phyloP scores from a whole-genome alignment of 2,888 invertebrate species.

The Platycnemis pennipes region DNA sequence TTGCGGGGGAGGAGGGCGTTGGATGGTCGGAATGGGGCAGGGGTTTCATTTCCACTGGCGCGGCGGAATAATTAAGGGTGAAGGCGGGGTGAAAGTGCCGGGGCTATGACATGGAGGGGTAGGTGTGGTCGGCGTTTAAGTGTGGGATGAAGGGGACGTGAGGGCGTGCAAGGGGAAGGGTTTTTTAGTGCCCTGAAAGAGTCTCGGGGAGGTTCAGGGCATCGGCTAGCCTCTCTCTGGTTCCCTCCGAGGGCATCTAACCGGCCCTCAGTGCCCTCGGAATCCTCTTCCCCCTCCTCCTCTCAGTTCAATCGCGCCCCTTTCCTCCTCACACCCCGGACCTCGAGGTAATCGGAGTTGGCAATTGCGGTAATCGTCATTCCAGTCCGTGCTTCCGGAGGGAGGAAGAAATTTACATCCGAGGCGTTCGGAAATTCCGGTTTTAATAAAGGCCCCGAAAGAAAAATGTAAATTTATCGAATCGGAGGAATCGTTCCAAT shows the following conservation, averaged over 20 bases:
- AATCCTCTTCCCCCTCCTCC: background rate
- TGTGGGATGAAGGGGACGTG: background rate
- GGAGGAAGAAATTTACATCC: background rate
- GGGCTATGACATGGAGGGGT: background rate
- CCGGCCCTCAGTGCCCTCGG: background rate
- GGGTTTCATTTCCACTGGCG: constrained; percentile 63
- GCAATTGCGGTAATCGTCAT: constrained; percentile 15
- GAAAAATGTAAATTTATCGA: background rate
- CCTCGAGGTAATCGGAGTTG: constrained; percentile 10
- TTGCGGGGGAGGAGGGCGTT: background rate
- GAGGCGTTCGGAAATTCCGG: constrained; percentile 16
- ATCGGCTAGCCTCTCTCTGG: constrained; percentile 16
- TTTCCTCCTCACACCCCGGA: background rate
- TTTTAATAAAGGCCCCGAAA: background rate
- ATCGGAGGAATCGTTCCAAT: background rate
- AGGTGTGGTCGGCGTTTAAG: background rate
- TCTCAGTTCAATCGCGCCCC: background rate
- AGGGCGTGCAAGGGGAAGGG: background rate
- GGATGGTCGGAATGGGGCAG: constrained; percentile 34
- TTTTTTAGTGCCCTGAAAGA: constrained; percentile 19
- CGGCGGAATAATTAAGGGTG: constrained; percentile 64
- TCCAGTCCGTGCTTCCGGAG: background rate
- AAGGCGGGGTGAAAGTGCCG: background rate
- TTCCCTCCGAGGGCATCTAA: constrained; percentile 17
- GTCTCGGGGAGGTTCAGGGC: constrained; percentile 10